These are phyloP conservation scores for Rana temporaria DNA, from an alignment of 2,113 vertebrate genomes.

Conservation along the genomic window DNA sequence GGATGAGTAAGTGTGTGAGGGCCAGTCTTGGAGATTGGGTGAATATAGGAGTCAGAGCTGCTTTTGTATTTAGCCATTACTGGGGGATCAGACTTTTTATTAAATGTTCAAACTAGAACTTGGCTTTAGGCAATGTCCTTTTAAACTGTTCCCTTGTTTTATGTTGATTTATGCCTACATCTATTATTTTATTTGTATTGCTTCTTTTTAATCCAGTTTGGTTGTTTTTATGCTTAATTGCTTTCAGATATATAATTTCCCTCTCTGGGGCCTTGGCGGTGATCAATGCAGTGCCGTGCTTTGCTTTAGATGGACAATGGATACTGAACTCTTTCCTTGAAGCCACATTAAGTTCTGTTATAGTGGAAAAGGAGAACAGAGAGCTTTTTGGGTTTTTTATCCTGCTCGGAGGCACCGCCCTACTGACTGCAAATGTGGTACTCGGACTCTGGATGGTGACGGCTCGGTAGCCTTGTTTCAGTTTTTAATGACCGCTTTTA, in stretches of 20 bases:
- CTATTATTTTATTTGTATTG: too few relatives aligned
- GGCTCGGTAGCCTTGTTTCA: conserved; percentile 77
- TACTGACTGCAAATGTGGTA: conserved; percentile 94
- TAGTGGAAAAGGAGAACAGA: conserved; percentile 86
- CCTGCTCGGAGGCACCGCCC: conserved; percentile 89
- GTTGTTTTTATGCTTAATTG: conserved; percentile 68
- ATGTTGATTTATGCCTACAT: not conserved
- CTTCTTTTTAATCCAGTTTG: not conserved
- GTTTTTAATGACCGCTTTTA: not conserved
- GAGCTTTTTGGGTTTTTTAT: conserved; percentile 94
- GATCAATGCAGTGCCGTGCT: conserved; percentile 96
- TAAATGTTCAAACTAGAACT: too few relatives aligned
- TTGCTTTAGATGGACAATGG: conserved; percentile 97
- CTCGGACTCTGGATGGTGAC: conserved; percentile 98
- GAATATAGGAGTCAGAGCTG: too few relatives aligned
- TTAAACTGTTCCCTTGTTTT: not conserved
- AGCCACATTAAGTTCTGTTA: conserved; percentile 84
- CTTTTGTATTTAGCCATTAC: too few relatives aligned
- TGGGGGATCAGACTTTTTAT: too few relatives aligned
- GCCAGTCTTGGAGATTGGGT: too few relatives aligned
- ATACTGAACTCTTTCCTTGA: conserved; percentile 96
- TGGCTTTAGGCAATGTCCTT: too few relatives aligned
- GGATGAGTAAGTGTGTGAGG: too few relatives aligned
- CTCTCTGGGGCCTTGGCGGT: conserved; percentile 94
- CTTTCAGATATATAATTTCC: conserved; percentile 89